Evolutionary conservation across 2,797 vertebrate species (phyloP), one percentile per base, ranked within the genome.

Genomic region (Mormyrops boulengeri): DNA sequence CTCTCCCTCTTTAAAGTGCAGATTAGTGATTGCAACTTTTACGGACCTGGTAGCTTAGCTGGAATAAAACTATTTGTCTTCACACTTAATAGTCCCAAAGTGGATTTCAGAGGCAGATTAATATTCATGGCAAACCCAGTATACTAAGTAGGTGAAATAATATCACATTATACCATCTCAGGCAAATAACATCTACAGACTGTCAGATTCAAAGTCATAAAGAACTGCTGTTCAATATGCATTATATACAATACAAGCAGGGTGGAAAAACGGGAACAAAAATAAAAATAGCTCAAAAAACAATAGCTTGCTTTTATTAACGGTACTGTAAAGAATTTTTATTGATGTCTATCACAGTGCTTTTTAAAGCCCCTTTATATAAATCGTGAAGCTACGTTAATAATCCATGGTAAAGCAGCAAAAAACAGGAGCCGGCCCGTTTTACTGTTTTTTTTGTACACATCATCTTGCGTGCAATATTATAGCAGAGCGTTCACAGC

Each of bases 1-100:
- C n/a, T n/a, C n/a, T n/a, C n/a, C n/a, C n/a, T n/a, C n/a, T n/a
- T 82, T 92, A 94, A 96, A 95, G 95, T 96, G 95, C 95, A 94
- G 94, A 93, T 92, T 94, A 91, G 92, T 93, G 60, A 66, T 73
- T 89, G 84, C 62, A 73, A 73, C 84, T 50, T 17, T 38, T 80
- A 50, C 41, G 92, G 92, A 93, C 91, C 88, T 88, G 89, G 91
- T 89, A 89, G 82, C 4, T 88, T 5, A 85, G 91, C 92, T 91
- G 91, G 86, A 38, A 77, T 38, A 12, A 19, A 88, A 66, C 77
- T 73, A 92, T 90, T 69, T 89, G 90, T 92, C 93, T 92, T 91
- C 91, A 90, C 55, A 69, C 88, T 91, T 88, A 92, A 93, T 91
- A 92, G 94, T 93, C 92, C 93, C 93, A 77, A 90, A 93, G 89